Base-by-base conservation (phyloP, 1,140 invertebrate genomes). In the Dufourea novaeangliae region DNA sequence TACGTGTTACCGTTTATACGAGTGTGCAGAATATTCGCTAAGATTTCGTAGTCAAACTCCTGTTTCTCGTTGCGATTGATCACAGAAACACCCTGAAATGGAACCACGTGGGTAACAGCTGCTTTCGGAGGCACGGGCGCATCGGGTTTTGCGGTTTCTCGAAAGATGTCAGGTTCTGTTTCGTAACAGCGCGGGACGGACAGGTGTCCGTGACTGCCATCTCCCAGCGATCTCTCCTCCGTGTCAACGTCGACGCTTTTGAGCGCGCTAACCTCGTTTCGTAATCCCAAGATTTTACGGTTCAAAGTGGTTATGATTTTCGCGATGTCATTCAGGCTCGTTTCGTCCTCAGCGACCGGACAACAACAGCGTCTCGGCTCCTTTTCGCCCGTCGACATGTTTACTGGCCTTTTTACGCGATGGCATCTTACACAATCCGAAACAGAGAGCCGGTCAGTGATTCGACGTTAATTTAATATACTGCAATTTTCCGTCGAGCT, bases 201-300 rank as follows among this genome's bases (percentile, higher is more conserved):
- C 11, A n/a, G 1, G 41, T 22, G 37, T 29, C 10, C n/a, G 12
- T 8, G 17, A 22, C 14, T 32, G 20, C 7, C 12, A 12, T 22
- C 46, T 34, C 11, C 76, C 0, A 25, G 29, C 20, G 14, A 71
- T 44, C 72, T 82, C 37, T 44, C 54, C 10, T 22, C 25, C 5
- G 3, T 27, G 8, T 63, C 29, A 52, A 7, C 11, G 4, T 52
- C 39, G 41, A 37, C 6, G 56, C 41, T 64, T 61, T 81, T 87
- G 34, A 87, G 44, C 6, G 78, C 29, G 20, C 44, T 5, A 34
- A 88, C 74, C 29, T 88, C 85, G 27, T 80, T 62, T 74, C 77
- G 76, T 14, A 88, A 75, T 66, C n/a, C 61, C 12, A 62, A 12
- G 17, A 86, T 70, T 56, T 80, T 87, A 12, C 8, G 0, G 22